Evolutionary conservation across 1,140 invertebrate species (phyloP), one percentile per base, ranked within the genome.

Genomic region (Nasonia longicornis): DNA sequence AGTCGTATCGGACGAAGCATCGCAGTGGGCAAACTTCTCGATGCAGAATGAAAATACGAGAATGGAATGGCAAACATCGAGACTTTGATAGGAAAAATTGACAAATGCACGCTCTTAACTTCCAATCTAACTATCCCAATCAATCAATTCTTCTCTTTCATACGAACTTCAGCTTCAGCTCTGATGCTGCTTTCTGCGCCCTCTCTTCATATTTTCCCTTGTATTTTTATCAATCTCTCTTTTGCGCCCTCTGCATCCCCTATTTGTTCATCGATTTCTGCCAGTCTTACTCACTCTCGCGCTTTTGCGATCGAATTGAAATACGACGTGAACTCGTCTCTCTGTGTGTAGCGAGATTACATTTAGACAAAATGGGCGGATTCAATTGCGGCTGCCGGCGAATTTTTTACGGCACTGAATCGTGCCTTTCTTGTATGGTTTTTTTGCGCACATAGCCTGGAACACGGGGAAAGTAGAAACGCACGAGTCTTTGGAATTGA

Each of bases 121-220:
- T 71, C 29, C 69, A 16, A 71, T 38, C 69, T 3, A 71, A 71
- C 29, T 10, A 71, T 71, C 42, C 20, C 35, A 42, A 71, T 71
- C 69, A 71, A 71, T 71, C 69, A 71, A 71, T 71, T 35, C 11
- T n/a, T n/a, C 29, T 42, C 35, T 42, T n/a, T 71, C 35, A 38
- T 35, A 38, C 7, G 42, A 71, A 42, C 69, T n/a, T 42, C 35
- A 12, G 16, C 4, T 71, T 42, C 16, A 6, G 12, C 10, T 42
- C 20, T 42, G 11, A 16, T 29, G 6, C 66, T 29, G 6, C 66
- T 26, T 63, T 63, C 38, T 42, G 14, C 12, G 6, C 16, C 6
- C 52, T n/a, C 52, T 58, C 52, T 6, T n/a, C 52, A n/a, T 35
- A 71, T n/a, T 6, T 71, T 42, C 35, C 35, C 29, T 35, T 20